Evolutionary conservation across 2,113 vertebrate genomes (phyloP).

Genomic region (Pseudorhombus dupliciocellatus): DNA sequence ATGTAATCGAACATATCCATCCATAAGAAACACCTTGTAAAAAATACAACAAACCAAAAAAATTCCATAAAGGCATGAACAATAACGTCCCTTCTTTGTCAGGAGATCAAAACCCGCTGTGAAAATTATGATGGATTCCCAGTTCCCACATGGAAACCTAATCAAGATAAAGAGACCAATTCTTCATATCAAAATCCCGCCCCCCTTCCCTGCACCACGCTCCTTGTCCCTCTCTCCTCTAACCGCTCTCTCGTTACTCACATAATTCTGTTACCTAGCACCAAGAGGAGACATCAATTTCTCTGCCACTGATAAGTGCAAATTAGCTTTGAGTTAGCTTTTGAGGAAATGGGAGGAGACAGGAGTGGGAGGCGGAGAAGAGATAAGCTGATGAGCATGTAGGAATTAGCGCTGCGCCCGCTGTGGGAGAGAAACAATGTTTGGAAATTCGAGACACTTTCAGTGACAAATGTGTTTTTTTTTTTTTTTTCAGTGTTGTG

Average conservation of each 20-base stretch:
- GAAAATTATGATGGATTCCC: slow-evolving; percentile 19
- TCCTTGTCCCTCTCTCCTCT: slow-evolving; percentile 12
- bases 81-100: background rate
- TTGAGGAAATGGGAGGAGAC: slow-evolving; percentile 76
- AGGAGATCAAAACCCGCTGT: slow-evolving; percentile 25
- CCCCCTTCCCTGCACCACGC: slow-evolving; percentile 7
- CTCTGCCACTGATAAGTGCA: slow-evolving; percentile 71
- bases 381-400: slow-evolving; percentile 69
- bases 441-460: slow-evolving; percentile 52
- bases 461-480: slow-evolving; percentile 63
- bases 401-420: slow-evolving; percentile 57
- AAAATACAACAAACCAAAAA: too few species aligned
- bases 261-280: slow-evolving; percentile 76
- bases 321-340: slow-evolving; percentile 78
- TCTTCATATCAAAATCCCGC: slow-evolving; percentile 40
- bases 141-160: slow-evolving; percentile 40
- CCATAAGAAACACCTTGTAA: too few species aligned
- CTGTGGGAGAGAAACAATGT: slow-evolving; percentile 60
- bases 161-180: slow-evolving; percentile 51
- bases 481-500: slow-evolving; percentile 53
- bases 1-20: too few species aligned
- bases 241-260: slow-evolving; percentile 56
- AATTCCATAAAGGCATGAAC: slow-evolving; percentile 13
- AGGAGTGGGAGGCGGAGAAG: slow-evolving; percentile 64
- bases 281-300: slow-evolving; percentile 74